Evolutionary conservation across 1,140 invertebrate genomes (phyloP), one percentile per base, ranked within the genome.

Genomic region (Hyposmocoma kahamanoa): DNA sequence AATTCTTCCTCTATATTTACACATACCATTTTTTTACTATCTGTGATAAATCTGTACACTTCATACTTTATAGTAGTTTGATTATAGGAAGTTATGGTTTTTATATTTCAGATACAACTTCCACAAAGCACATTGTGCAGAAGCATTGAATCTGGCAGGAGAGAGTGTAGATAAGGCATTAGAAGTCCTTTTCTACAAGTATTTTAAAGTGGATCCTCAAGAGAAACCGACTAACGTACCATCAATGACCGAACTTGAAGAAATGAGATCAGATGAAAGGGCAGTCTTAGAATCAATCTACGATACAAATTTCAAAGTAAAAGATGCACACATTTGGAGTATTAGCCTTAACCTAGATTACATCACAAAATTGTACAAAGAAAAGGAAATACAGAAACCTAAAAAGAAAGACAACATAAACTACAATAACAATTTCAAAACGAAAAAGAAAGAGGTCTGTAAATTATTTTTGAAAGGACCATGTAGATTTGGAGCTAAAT

Each of bases 211-310:
- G 17, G 62, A 86, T 72, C 42, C 72, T 69, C 42, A 84, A 39
- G 55, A 70, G 0, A 80, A 77, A 60, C 66, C 75, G 22, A 63
- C 64, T 42, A 74, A 67, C 55, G 60, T 88, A 55, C 72, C 88
- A 3, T 69, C 84, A 21, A 59, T 70, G 47, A 55, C 80, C 8
- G 90, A 92, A 59, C 62, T 93, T 26, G 46, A 90, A 15, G 90
- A 92, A 64, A 90, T 90, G 81, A 88, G 89, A 54, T 71, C 65
- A 5, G 92, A 94, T 47, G 93, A 94, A 73, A 92, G 91, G 74
- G 88, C 89, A 58, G 91, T 91, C 1, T 72, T 94, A 22, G 88
- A 92, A 72, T 93, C 92, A 28, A 94, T 94, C 52, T 94, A 93
- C 71, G 92, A 92, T 45, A 77, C 86, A 43, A 85, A 81, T 19